These are phyloP conservation scores for Capreolus pygargus DNA, from an alignment of 2,113 vertebrate species.

Conservation along the genomic window DNA sequence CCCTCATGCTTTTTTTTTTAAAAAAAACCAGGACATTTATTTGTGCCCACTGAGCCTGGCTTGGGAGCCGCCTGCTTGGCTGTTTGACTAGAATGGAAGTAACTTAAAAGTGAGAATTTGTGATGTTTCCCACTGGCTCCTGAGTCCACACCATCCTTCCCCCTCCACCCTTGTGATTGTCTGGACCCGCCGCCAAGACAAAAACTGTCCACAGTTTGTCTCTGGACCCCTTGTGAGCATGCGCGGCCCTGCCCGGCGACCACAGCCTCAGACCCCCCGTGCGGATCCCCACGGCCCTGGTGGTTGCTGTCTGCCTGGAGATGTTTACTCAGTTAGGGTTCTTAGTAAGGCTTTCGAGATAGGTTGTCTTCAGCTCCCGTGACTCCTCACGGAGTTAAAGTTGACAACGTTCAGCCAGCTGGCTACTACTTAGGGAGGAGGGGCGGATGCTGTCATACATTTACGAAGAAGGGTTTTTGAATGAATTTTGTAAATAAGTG, in stretches of 20 bases:
- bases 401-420: rapidly evolving
- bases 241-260: not conserved
- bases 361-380: not conserved
- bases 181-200: not conserved
- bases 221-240: not conserved
- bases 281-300: not conserved
- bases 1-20: not conserved
- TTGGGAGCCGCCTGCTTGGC: not conserved
- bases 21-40: not conserved
- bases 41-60: not conserved
- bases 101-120: not conserved
- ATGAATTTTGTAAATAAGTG: rapidly evolving
- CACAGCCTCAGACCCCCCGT: not conserved
- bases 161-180: too few species aligned
- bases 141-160: not conserved
- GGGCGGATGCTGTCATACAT: rapidly evolving
- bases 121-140: not conserved
- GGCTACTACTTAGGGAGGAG: rapidly evolving
- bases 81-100: not conserved
- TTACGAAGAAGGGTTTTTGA: rapidly evolving
- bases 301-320: rapidly evolving
- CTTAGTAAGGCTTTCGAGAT: not conserved
- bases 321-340: not conserved
- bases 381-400: not conserved
- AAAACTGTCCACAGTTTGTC: not conserved